Base-by-base conservation (phyloP, 2,113 vertebrate genomes). In the Trematocara variabile region DNA sequence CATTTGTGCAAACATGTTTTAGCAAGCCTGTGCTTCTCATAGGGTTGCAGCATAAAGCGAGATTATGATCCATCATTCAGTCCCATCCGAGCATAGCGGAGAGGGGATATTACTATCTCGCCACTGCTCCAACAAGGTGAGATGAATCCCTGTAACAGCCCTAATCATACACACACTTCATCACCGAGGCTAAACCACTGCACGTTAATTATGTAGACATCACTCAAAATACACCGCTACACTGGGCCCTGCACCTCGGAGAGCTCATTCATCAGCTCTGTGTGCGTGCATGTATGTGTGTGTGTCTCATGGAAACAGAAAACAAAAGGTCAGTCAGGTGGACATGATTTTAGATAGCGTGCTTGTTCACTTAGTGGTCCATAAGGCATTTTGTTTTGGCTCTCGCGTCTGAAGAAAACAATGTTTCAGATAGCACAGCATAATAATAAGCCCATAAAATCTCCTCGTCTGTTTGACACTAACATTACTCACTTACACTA, bases 151-250 rank as follows among this genome's bases (percentile, higher is more conserved):
- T n/a, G 90, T 94, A 96, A 96, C 94, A 95, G 95, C 91, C 93
- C 94, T 94, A 95, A 96, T 96, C 94, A 95, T 94, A 96, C 93
- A 95, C 93, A 94, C 94, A 92, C 94, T 96, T 95, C 91, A 94
- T 96, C 95, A 95, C 93, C 1, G 90, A 86, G 86, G 90, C 92
- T 94, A 94, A 95, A 95, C 89, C 91, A 84, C 92, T 86, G 92
- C 90, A 84, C 93, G 90, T 94, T 95, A 95, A 96, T 96, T 96
- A 96, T 96, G 95, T 95, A 95, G 94, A 95, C 95, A 96, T 96
- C 94, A 93, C 92, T 96, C 95, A 95, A 90, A 94, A 94, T 84
- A 91, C 91, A 90, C 84, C 70, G 90, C 89, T 81, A 20, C 86
- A 46, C 79, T 34, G 90, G 87, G 91, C 90, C 60, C 83, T 80